Conservation (phyloP, 2,888 invertebrate species). For the Bursaphelenchus okinawaensis region DNA sequence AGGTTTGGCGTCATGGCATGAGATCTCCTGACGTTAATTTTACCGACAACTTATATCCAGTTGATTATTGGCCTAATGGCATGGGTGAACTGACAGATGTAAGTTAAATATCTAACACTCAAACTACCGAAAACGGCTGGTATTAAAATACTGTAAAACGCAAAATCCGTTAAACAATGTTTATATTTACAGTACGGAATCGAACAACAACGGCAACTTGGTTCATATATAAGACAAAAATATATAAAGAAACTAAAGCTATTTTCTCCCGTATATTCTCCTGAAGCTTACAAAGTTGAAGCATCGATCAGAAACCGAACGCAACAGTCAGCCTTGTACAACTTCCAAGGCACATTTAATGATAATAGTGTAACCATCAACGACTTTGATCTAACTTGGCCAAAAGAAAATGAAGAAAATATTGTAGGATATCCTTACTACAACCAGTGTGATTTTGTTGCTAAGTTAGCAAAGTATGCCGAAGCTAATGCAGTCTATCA, state of each 20-base stretch:
- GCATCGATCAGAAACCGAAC: not conserved
- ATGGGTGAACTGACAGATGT: not conserved
- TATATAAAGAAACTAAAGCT: not conserved
- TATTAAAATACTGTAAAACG: too few relatives aligned
- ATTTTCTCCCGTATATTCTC: not conserved
- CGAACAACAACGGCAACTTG: not conserved
- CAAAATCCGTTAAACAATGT: too few relatives aligned
- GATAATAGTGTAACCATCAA: not conserved
- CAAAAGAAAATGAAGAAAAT: not conserved
- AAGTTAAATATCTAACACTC: too few relatives aligned
- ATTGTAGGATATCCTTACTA: not conserved
- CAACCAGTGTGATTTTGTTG: not conserved
- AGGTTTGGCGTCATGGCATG: not conserved
- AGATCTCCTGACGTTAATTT: not conserved
- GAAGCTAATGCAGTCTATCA: not conserved
- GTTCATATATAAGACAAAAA: not conserved
- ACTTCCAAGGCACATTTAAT: not conserved
- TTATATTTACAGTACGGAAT: not conserved
- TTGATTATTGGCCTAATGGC: not conserved
- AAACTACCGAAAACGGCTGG: too few relatives aligned
- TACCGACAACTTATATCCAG: not conserved
- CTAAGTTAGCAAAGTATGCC: not conserved
- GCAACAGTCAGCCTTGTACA: not conserved
- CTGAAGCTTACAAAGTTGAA: not conserved
- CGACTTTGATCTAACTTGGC: not conserved